phyloP scores from a whole-genome alignment of 2,113 vertebrate species.

The Anser cygnoides region DNA sequence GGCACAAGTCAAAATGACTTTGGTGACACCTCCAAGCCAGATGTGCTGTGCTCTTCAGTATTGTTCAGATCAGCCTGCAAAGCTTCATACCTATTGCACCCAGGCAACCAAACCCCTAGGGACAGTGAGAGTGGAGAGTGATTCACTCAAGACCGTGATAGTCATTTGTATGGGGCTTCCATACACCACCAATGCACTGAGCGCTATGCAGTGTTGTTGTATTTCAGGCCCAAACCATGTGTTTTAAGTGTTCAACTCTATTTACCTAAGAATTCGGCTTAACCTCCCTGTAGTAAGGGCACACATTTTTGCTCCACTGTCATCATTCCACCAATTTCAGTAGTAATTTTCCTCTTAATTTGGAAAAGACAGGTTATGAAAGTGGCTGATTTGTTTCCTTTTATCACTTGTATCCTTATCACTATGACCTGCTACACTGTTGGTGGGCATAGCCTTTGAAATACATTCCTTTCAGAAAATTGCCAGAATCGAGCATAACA shows the following conservation, averaged over 20 bases:
- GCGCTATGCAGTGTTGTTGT: not conserved
- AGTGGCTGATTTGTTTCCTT: not conserved
- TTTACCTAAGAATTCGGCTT: not conserved
- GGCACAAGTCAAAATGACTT: too few species aligned
- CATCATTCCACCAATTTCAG: not conserved
- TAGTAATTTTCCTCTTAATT: not conserved
- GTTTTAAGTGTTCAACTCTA: not conserved
- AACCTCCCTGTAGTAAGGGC: not conserved
- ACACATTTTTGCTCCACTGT: not conserved
- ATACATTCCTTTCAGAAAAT: not conserved
- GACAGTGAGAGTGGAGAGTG: not conserved
- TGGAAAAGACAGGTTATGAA: not conserved
- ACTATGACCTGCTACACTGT: fast-evolving
- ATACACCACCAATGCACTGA: not conserved
- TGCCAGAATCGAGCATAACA: not conserved
- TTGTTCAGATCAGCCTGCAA: too few species aligned
- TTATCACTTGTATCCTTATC: not conserved
- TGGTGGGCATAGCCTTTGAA: not conserved
- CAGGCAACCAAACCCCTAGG: not conserved
- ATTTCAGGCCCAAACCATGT: not conserved
- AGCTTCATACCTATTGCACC: too few species aligned
- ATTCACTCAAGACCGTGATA: fast-evolving
- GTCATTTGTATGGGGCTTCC: not conserved
- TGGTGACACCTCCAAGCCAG: too few species aligned
- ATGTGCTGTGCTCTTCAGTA: too few species aligned